phyloP scores from a whole-genome alignment of 1,140 invertebrate genomes.

The Apis florea region DNA sequence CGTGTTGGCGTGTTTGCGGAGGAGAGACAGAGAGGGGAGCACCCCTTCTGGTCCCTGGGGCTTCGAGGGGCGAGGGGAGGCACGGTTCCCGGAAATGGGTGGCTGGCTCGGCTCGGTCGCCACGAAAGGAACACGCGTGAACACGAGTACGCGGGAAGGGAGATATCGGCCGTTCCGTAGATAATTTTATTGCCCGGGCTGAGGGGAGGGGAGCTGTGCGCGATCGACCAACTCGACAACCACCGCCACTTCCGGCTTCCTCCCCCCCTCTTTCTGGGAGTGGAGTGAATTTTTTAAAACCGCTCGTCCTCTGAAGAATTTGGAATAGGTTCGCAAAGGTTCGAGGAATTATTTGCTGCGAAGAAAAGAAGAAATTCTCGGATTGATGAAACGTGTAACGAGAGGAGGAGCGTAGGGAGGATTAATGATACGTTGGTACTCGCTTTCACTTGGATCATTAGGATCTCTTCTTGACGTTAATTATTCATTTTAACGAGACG shows the following conservation, averaged over 20 bases:
- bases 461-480: slow-evolving; percentile 13
- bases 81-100: slow-evolving; percentile 61
- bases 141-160: slow-evolving; percentile 26
- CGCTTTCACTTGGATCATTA: slow-evolving; percentile 31
- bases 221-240: slow-evolving; percentile 13
- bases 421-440: neutral
- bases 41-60: slow-evolving; percentile 56
- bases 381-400: too few relatives aligned
- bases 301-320: too few relatives aligned
- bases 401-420: neutral
- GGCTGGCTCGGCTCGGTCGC: slow-evolving; percentile 33
- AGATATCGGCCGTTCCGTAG: slow-evolving; percentile 24
- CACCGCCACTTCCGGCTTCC: neutral
- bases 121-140: slow-evolving; percentile 52
- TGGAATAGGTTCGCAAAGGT: too few relatives aligned
- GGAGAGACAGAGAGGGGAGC: neutral
- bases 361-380: neutral
- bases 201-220: neutral
- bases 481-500: slow-evolving; percentile 45
- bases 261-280: too few relatives aligned
- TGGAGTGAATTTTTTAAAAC: too few relatives aligned
- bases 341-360: too few relatives aligned
- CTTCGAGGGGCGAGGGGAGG: slow-evolving; percentile 49
- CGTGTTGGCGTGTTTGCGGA: slow-evolving; percentile 18
- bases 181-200: slow-evolving; percentile 27